These are phyloP conservation scores for Conomelus anceps DNA, from an alignment of 2,888 invertebrate species.

Conservation along the genomic window DNA sequence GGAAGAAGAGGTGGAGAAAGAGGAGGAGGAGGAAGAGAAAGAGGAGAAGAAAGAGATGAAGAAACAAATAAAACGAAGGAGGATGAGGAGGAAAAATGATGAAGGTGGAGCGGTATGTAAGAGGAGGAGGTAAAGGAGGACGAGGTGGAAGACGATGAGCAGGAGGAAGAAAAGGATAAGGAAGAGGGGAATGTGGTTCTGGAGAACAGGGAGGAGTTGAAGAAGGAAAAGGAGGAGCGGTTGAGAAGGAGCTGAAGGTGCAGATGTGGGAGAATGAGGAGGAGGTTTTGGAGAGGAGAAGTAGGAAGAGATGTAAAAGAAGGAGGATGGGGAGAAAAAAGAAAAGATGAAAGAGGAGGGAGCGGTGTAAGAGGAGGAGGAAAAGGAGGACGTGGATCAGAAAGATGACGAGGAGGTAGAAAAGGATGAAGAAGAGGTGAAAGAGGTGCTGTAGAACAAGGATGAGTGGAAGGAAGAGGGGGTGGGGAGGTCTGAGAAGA, in stretches of 20 bases:
- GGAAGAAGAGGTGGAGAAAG: not conserved
- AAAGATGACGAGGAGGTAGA: not conserved
- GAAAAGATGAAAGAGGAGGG: not conserved
- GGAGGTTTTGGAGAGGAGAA: not conserved
- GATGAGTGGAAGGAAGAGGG: not conserved
- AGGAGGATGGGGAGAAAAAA: not conserved
- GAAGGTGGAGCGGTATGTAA: too few relatives aligned
- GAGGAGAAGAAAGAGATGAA: not conserved
- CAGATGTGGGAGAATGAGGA: not conserved
- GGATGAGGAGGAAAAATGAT: not conserved
- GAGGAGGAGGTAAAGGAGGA: not conserved
- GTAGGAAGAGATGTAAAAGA: not conserved
- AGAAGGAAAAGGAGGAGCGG: not conserved
- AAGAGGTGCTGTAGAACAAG: not conserved
- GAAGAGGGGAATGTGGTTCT: not conserved
- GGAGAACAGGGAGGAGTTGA: not conserved
- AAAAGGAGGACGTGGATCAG: not conserved
- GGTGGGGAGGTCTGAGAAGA: not conserved
- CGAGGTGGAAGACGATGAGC: not conserved
- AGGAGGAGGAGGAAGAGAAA: not conserved
- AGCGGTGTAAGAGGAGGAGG: not conserved
- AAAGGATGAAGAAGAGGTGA: too few relatives aligned
- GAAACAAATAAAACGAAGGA: not conserved
- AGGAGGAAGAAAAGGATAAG: not conserved
- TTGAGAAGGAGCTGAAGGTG: not conserved